phyloP scores from a whole-genome alignment of 1,140 invertebrate species.

The Idris sp. region DNA sequence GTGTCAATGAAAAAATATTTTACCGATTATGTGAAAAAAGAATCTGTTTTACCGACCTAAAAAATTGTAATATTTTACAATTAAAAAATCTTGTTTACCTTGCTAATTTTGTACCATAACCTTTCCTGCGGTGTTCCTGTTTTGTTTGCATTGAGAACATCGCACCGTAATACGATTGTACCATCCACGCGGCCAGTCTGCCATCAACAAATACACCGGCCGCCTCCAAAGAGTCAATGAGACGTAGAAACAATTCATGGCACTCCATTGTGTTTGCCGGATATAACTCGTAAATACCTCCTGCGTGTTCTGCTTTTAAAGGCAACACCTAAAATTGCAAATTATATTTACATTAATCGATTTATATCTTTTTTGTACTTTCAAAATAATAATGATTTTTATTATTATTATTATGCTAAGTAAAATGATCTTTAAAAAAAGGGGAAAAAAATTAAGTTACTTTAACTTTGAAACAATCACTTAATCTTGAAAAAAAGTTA shows the following conservation, averaged over 20 bases:
- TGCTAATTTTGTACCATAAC: slow-evolving; percentile 78
- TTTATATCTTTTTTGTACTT: too few relatives aligned
- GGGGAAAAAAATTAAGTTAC: too few relatives aligned
- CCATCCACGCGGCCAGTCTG: slow-evolving; percentile 89
- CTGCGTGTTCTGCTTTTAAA: slow-evolving; percentile 85
- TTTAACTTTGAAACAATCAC: too few relatives aligned
- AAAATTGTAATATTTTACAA: too few relatives aligned
- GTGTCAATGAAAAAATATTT: too few relatives aligned
- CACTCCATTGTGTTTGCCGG: slow-evolving; percentile 91
- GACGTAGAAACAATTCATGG: slow-evolving; percentile 87
- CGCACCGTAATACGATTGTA: slow-evolving; percentile 91
- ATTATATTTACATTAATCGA: slow-evolving; percentile 9
- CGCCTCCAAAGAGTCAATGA: slow-evolving; percentile 85
- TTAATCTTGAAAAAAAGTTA: too few relatives aligned
- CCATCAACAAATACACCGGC: slow-evolving; percentile 86
- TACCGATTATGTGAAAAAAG: too few relatives aligned
- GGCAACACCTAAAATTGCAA: slow-evolving; percentile 80
- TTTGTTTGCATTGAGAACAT: slow-evolving; percentile 95
- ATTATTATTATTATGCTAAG: too few relatives aligned
- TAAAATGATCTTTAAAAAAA: too few relatives aligned
- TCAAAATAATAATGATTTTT: too few relatives aligned
- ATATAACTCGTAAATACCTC: slow-evolving; percentile 89
- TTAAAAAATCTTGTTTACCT: too few relatives aligned
- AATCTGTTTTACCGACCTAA: too few relatives aligned
- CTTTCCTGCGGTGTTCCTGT: slow-evolving; percentile 88